Evolutionary conservation across 2,888 invertebrate species (phyloP), one percentile per base, ranked within the genome.

Genomic region (Netelia melanura): DNA sequence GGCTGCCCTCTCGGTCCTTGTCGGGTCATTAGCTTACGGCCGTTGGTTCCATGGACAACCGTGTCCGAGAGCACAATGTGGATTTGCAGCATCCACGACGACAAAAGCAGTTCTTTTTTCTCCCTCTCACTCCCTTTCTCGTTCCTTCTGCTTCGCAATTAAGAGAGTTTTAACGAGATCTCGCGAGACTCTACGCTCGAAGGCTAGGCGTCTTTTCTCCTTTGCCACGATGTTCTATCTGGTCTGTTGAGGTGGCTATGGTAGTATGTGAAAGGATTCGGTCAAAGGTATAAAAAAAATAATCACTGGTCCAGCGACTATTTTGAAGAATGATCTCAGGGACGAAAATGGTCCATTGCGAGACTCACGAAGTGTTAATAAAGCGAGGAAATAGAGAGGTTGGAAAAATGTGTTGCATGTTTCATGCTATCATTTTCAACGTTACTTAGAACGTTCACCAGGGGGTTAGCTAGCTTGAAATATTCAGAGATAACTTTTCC

Each of bases 151-250:
- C 48, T 14, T 76, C 21, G 81, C 76, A 81, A 77, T 77, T 77
- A 77, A 77, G 77, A 77, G 77, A 77, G 58, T 76, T 76, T 76
- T 77, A 77, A 77, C 77, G 67, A 77, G 77, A 77, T 77, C 77
- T 68, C 77, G 30, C 58, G 77, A 77, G 77, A 77, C 77, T 58
- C 21, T 76, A 9, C 52, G 30, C 64, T 64, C 30, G 14, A 14
- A 44, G 48, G 52, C 48, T 14, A 25, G 25, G 14, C 52, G 21
- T 68, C 52, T 68, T 23, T 68, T 17, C 48, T 52, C 14, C 68
- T 52, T 14, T 44, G 52, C 25, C 11, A 14, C 14, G 21, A 65
- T 17, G n/a, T n/a, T 14, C 38, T 17, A 14, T 11, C 30, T 5
- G 30, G 30, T 30, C 5, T 30, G 30, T 30, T 5, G 5, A 30